Evolutionary conservation across 1,140 invertebrate species (phyloP), one percentile per base, ranked within the genome.

Genomic region (Aphelinus certus): DNA sequence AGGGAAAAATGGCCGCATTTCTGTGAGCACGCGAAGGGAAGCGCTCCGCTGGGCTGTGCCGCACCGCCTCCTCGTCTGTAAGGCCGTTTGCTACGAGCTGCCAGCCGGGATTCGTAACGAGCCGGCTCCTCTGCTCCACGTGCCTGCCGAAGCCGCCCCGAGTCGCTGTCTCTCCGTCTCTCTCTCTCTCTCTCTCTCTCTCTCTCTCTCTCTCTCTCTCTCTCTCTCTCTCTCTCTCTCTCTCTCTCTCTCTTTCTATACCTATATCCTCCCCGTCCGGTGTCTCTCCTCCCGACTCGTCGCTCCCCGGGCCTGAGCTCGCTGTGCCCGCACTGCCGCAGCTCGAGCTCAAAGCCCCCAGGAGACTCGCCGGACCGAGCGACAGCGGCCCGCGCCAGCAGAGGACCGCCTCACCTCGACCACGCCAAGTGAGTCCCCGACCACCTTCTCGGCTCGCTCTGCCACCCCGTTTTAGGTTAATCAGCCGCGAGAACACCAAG

Each of bases 1-100:
- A 74, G 58, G 72, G 72, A 74, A 87, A 87, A 86, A 87, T 87
- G 86, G 86, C 85, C 84, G 85, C 84, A 85, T 85, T 86, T 87
- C 85, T 86, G 83, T 85, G 82, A 82, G 79, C 82, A 83, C 65
- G 73, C 63, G 75, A 77, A 77, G 66, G 58, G 60, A 76, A 75
- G 72, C 73, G 71, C 56, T 49, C 63, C 26, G 26, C 26, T 26
- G 26, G 26, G 51, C 51, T 26, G 51, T 47, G 62, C 47, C 64
- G 26, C 26, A 51, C n/a, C n/a, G 78, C 80, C 78, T 81, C 77
- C 76, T 85, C 84, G 85, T 87, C 84, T 87, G 86, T 84, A 82
- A 26, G 26, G 26, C 80, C 87, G 85, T 87, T 86, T 85, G 85
- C 83, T 83, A 26, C 26, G 26, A 26, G 26, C 26, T 26, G 26